Evolutionary conservation across 2,888 invertebrate genomes (phyloP).

Genomic region (Didymodactylos carnosus): DNA sequence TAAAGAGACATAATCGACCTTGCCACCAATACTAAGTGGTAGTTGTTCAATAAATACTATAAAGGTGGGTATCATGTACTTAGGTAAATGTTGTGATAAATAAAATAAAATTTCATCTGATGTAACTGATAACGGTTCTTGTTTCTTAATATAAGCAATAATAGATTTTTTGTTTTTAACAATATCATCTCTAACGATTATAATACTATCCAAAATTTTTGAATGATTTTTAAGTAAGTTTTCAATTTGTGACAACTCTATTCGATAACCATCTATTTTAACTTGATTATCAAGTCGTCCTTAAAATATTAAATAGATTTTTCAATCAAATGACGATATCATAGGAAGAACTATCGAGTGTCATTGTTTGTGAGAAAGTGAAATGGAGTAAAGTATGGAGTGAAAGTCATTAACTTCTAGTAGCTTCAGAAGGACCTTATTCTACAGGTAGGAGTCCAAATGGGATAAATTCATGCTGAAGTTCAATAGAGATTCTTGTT

Average conservation of each 20-base stretch:
- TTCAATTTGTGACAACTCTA: slow-evolving; percentile 1
- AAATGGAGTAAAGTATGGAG: too few relatives aligned
- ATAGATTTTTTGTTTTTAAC: background rate
- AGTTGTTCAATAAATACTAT: background rate
- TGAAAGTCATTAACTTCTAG: too few relatives aligned
- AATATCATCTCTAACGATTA: background rate
- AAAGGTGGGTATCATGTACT: background rate
- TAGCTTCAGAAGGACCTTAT: too few relatives aligned
- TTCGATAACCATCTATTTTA: background rate
- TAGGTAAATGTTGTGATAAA: background rate
- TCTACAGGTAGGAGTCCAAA: too few relatives aligned
- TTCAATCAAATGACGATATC: too few relatives aligned
- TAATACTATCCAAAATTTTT: background rate
- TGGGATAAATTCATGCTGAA: too few relatives aligned
- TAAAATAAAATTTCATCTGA: background rate
- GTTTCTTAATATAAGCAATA: background rate
- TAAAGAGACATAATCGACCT: background rate
- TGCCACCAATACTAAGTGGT: background rate
- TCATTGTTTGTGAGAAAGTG: too few relatives aligned
- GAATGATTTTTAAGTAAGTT: background rate
- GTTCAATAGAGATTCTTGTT: too few relatives aligned
- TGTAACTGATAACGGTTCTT: background rate
- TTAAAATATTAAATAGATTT: too few relatives aligned
- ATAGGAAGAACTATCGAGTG: too few relatives aligned
- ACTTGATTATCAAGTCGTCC: background rate